Base-by-base conservation (phyloP, 2,797 vertebrate species). In the Fundulus diaphanus region DNA sequence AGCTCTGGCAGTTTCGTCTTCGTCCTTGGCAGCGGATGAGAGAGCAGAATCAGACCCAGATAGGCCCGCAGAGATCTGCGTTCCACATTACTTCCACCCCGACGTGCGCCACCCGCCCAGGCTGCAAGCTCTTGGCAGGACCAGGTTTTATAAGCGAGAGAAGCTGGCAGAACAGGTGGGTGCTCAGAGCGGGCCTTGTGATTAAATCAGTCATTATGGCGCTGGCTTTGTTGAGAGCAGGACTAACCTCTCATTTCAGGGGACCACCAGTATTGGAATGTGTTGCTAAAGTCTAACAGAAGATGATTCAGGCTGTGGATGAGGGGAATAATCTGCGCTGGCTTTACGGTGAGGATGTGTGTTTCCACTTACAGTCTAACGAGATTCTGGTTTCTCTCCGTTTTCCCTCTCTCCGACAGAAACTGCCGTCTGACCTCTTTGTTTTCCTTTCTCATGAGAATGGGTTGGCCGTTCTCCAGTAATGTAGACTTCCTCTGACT, bases 21-120 rank as follows among this genome's bases (percentile, higher is more conserved):
- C 56, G 3, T 77, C 87, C 75, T 90, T 96, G 92, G 94, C 93
- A 92, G 54, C 79, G 89, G 88, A 92, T 94, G 81, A 93, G 85
- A 93, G 86, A 78, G 68, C 67, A 75, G 72, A 88, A 83, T 85
- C 83, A 80, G 80, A 77, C 76, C 82, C 74, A 78, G 90, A 92
- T 86, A 84, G 79, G 85, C 87, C 75, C 78, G 85, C 71, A 48
- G 85, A 82, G 83, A 85, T 91, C 87, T 89, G 88, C 57, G 73
- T 73, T 88, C 86, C 87, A 86, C 82, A 87, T 92, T 86, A 88
- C 77, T 80, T 86, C 90, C 86, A 84, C 79, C 74, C 86, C 78
- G 69, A 83, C 85, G 91, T 88, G 90, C 87, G 86, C 87, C 91
- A 90, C 85, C 88, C 71, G 77, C 85, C 79, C 78, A 71, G 59